phyloP scores from a whole-genome alignment of 64 coral and sea anemone species.

The Pachyseris speciosa region DNA sequence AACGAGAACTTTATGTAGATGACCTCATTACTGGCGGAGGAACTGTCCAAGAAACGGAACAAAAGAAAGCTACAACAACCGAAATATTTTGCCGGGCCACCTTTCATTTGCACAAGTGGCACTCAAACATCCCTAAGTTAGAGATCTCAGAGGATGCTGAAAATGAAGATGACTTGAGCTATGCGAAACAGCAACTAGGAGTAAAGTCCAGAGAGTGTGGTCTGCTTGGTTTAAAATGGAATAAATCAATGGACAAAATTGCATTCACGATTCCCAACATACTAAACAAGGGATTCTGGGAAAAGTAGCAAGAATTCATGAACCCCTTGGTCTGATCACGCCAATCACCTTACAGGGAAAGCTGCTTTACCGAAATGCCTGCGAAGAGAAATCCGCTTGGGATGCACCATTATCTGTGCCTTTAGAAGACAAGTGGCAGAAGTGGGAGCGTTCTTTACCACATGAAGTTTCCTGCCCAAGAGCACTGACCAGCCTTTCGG shows the following conservation, averaged over 20 bases:
- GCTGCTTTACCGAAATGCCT: constrained; percentile 17
- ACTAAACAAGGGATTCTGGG: constrained; percentile 4
- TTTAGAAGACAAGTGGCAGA: neutral
- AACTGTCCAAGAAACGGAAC: neutral
- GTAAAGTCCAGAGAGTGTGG: too few relatives aligned
- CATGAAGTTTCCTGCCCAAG: neutral
- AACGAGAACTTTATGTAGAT: constrained; percentile 37
- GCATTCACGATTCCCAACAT: too few relatives aligned
- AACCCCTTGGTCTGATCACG: constrained; percentile 14
- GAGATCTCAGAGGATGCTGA: too few relatives aligned
- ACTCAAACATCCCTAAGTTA: too few relatives aligned
- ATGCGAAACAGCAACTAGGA: too few relatives aligned
- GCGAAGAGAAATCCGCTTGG: constrained; percentile 41
- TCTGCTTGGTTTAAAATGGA: too few relatives aligned
- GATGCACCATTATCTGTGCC: constrained; percentile 15
- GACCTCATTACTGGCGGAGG: constrained; percentile 25
- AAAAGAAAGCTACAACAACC: constrained; percentile 8
- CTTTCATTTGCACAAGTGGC: constrained; percentile 57
- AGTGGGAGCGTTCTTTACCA: constrained; percentile 45
- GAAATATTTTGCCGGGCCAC: neutral
- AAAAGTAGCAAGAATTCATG: constrained; percentile 4
- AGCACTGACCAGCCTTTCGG: constrained; percentile 8
- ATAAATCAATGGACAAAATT: too few relatives aligned
- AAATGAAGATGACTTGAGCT: too few relatives aligned
- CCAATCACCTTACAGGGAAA: constrained; percentile 15